A percentile compares a stretch with the other conserved stretches of the same genome.
These are phyloP conservation scores for crab-eating macaque (Macaca fascicularis) DNA, from an alignment of 2,113 vertebrate species.

Conservation along the genomic window T2T-MFA8v1.1 NC_088377.1:91048001-91048500, in stretches of 20 bases:
- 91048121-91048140: neutral
- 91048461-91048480: neutral
- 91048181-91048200: neutral
- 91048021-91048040: neutral
- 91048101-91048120: neutral
- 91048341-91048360: neutral
- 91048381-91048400: neutral
- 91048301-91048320: neutral
- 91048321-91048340: neutral
- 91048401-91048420: neutral
- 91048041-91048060: neutral
- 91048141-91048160: neutral
- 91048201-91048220: neutral
- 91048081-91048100: neutral
- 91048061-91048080: too few species aligned
- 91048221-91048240: neutral
- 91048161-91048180: neutral
- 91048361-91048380: neutral
- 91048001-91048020: neutral
- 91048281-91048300: neutral
- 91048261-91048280: neutral
- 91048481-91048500: neutral
- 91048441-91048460: neutral
- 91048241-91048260: neutral
- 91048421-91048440: neutral